These are phyloP conservation scores for Cinclus cinclus DNA, from an alignment of 2,113 vertebrate species.

Conservation along the genomic window DNA sequence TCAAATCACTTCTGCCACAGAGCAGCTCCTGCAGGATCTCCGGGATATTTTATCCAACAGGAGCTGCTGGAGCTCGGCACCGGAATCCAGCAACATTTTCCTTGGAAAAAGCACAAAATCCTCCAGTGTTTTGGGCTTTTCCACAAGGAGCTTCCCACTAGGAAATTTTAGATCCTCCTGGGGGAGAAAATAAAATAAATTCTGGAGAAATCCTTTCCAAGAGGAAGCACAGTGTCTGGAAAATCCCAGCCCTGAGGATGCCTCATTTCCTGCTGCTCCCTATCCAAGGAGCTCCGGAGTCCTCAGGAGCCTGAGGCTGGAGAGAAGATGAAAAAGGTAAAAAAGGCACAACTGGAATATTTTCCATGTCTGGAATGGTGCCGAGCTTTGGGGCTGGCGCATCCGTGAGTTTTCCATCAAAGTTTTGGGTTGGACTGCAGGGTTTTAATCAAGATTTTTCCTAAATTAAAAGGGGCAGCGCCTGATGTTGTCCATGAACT, in stretches of 20 bases:
- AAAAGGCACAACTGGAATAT: neutral
- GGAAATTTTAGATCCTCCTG: neutral
- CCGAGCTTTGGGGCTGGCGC: neutral
- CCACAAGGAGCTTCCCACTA: neutral
- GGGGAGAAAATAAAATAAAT: neutral
- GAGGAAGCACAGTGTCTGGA: neutral
- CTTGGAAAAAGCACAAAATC: neutral
- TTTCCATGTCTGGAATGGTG: neutral
- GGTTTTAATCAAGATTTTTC: neutral
- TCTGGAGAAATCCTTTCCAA: neutral
- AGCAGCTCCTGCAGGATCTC: neutral
- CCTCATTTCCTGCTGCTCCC: neutral
- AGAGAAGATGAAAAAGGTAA: neutral
- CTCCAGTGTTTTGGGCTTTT: neutral
- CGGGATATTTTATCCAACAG: rapidly evolving
- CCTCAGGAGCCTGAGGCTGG: neutral
- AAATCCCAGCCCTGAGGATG: neutral
- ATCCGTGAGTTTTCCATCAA: neutral
- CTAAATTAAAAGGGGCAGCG: neutral
- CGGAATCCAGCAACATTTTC: neutral
- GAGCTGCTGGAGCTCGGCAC: neutral
- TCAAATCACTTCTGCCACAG: neutral
- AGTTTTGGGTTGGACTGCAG: neutral
- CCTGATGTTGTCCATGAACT: neutral
- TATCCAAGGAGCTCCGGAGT: neutral